phyloP scores from a whole-genome alignment of 2,113 vertebrate genomes.

The Microcebus lehilahytsara region DNA sequence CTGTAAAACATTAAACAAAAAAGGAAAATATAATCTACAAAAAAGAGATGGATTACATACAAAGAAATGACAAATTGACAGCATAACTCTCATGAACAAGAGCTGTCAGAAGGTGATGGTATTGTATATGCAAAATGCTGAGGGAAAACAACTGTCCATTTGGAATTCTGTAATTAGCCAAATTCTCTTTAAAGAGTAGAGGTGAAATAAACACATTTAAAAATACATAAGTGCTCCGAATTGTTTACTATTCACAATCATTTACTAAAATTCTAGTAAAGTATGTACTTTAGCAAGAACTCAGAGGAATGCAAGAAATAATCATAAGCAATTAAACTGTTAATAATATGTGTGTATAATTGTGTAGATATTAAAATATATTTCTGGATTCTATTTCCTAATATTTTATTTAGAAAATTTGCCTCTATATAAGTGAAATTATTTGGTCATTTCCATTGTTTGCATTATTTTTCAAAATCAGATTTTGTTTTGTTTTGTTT shows the following conservation, averaged over 20 bases:
- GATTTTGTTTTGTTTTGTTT: too few species aligned
- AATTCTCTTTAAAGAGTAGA: not conserved
- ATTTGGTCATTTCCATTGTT: not conserved
- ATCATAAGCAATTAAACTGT: not conserved
- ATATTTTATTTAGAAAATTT: not conserved
- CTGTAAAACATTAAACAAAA: not conserved
- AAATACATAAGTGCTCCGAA: not conserved
- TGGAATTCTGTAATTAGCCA: not conserved
- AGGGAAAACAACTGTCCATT: not conserved
- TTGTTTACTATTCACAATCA: not conserved
- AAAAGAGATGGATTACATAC: not conserved
- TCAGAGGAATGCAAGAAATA: not conserved
- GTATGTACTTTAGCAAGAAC: not conserved
- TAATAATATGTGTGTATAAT: not conserved
- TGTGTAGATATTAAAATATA: not conserved
- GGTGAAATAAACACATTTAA: constrained; percentile 6
- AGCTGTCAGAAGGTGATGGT: not conserved
- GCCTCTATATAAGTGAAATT: not conserved
- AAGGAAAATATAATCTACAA: not conserved
- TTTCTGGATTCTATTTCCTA: not conserved
- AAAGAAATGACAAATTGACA: not conserved
- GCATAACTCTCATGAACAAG: not conserved
- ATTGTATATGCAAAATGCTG: not conserved
- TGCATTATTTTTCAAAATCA: not conserved
- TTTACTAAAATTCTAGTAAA: not conserved